Evolutionary conservation across 1,140 invertebrate species (phyloP).

Genomic region (Aethina tumida): DNA sequence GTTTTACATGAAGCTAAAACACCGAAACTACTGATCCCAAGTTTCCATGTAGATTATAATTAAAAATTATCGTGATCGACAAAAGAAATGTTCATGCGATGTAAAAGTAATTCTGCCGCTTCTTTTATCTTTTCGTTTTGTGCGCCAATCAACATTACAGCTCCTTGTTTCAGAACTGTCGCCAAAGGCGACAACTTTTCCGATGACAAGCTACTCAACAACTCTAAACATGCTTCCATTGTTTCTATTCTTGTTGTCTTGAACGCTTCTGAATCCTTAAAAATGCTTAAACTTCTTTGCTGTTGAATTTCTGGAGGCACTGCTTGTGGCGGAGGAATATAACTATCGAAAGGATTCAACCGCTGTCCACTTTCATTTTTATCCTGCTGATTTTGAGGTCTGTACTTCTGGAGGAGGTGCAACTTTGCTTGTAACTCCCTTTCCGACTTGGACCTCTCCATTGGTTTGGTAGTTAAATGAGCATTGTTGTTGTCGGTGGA

Average conservation of each 20-base stretch:
- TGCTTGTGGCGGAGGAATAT: constrained; percentile 43
- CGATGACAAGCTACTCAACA: constrained; percentile 43
- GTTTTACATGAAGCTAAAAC: too few species aligned
- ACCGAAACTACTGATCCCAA: too few species aligned
- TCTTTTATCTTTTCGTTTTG: constrained; percentile 39
- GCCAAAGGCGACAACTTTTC: constrained; percentile 43
- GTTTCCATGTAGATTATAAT: too few species aligned
- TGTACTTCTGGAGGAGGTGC: too few species aligned
- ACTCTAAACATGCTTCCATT: constrained; percentile 47
- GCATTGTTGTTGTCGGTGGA: constrained; percentile 25
- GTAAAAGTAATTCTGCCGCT: constrained; percentile 38
- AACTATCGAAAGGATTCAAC: too few species aligned
- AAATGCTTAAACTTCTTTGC: constrained; percentile 64
- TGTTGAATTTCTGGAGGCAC: constrained; percentile 63
- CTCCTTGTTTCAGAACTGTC: constrained; percentile 42
- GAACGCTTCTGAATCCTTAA: constrained; percentile 54
- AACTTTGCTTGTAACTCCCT: too few species aligned
- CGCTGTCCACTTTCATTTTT: too few species aligned
- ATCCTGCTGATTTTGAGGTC: too few species aligned
- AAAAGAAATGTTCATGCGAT: constrained; percentile 35
- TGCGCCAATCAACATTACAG: constrained; percentile 38
- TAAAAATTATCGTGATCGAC: constrained; percentile 29
- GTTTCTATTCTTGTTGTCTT: constrained; percentile 46
- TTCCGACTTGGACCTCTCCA: constrained; percentile 17
- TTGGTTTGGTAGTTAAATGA: constrained; percentile 14